Conservation (phyloP, 2,888 invertebrate genomes). For the Galerucella calmariensis region DNA sequence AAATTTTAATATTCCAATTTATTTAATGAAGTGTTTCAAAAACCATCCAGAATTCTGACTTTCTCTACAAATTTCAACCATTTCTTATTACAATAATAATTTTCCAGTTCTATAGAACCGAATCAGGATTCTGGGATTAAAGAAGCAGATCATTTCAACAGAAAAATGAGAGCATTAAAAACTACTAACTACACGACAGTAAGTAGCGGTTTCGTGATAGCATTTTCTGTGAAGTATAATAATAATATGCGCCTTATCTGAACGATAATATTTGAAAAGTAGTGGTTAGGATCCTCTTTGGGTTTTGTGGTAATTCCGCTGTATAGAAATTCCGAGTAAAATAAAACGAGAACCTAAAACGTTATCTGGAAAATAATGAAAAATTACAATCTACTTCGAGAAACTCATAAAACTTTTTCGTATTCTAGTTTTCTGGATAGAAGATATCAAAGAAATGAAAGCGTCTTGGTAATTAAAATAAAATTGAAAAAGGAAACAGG, state of each 20-base stretch:
- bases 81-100: not conserved
- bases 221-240: slow-evolving; percentile 18
- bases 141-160: not conserved
- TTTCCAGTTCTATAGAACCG: not conserved
- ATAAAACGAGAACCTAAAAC: slow-evolving; percentile 32
- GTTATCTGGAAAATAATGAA: slow-evolving; percentile 33
- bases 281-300: slow-evolving; percentile 17
- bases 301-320: slow-evolving; percentile 29
- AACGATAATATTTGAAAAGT: slow-evolving; percentile 31
- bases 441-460: slow-evolving; percentile 34
- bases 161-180: slow-evolving; percentile 8
- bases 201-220: slow-evolving; percentile 13
- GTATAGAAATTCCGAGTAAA: slow-evolving; percentile 23
- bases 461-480: slow-evolving; percentile 33
- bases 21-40: not conserved
- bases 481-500: slow-evolving; percentile 25
- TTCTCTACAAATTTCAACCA: not conserved
- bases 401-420: slow-evolving; percentile 35
- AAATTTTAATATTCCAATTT: not conserved
- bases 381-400: slow-evolving; percentile 31
- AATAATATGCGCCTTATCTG: slow-evolving; percentile 29
- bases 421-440: slow-evolving; percentile 30
- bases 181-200: slow-evolving; percentile 9
- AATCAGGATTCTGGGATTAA: not conserved
- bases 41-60: not conserved